Conservation (phyloP, 2,113 vertebrate genomes). For the Pseudonaja textilis region DNA sequence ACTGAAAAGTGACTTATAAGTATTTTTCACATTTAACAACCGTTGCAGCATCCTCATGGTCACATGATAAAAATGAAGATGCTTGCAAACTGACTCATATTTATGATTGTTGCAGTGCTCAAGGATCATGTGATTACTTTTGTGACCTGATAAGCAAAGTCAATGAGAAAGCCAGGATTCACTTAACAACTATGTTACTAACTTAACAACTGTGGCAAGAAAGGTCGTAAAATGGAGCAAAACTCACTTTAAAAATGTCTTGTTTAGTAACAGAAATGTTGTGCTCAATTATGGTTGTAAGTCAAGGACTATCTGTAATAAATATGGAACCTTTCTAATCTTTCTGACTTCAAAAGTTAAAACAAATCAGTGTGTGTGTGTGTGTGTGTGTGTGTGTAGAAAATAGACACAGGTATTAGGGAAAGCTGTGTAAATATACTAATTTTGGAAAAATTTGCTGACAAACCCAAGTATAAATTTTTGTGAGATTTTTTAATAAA, state of each 20-base stretch:
- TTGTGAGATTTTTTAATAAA: neutral
- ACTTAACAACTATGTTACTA: neutral
- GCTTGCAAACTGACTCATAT: too few species aligned
- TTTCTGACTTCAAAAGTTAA: neutral
- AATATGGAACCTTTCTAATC: neutral
- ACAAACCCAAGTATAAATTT: neutral
- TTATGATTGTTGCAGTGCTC: too few species aligned
- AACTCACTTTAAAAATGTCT: neutral
- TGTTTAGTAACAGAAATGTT: neutral
- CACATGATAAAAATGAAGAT: too few species aligned
- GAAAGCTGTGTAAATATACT: neutral
- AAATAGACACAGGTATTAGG: neutral
- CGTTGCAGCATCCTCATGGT: too few species aligned
- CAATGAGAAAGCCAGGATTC: too few species aligned
- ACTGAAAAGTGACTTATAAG: neutral
- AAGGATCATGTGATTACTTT: too few species aligned
- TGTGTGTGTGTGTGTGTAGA: neutral
- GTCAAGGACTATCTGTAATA: neutral
- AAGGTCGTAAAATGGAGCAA: neutral
- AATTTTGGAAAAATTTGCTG: neutral
- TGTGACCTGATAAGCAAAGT: too few species aligned
- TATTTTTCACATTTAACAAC: neutral
- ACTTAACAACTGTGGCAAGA: neutral
- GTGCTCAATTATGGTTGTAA: neutral
- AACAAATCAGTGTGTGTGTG: neutral